Evolutionary conservation across 2,113 vertebrate genomes (phyloP), one percentile per base, ranked within the genome.

Genomic region (Psammodynastes pulverulentus): DNA sequence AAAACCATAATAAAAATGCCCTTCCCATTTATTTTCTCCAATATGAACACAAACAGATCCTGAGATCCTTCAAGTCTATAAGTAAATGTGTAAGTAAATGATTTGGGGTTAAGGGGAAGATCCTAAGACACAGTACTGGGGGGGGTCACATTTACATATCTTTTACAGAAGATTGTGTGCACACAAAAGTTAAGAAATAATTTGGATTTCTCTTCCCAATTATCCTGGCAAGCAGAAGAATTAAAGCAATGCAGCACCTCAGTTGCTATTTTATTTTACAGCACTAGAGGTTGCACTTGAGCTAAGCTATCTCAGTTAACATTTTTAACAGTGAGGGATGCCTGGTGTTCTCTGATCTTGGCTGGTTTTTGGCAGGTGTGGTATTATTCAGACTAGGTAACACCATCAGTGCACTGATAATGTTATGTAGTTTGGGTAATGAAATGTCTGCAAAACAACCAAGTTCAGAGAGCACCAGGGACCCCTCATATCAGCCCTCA

Each of bases 281-380:
- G 95, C 96, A 49, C 94, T 94, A 95, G 96, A 94, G 94, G 96
- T 90, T 95, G 95, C 94, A 95, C 93, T 95, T 49, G 95, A 94
- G 89, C 92, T 19, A 94, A 94, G 90, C 90, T 62, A 46, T 13
- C 8, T 51, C 51, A 56, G 6, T 3, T n/a, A 26, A 39, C 48
- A 26, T 90, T 90, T 89, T 34, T 52, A 51, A 12, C 7, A 54
- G 12, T 6, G 29, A 34, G 62, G 2, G 12, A 15, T 17, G 1
- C 13, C 62, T 34, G 29, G 1, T 67, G 5, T 15, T 67, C 13
- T 67, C 62, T 67, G 29, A 67, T 34, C 62, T 67, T 67, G 62
- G 5, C 29, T n/a, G 23, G 34, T 34, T 2, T 34, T 34, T 8
- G 23, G 29, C 13, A 34, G 62, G 7, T 67, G 13, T 67, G 34